A percentile compares a stretch with the other conserved stretches of the same genome.
These are phyloP conservation scores for Trachelus iudaicus DNA, from an alignment of 2,888 invertebrate species.

Conservation along the genomic window DNA sequence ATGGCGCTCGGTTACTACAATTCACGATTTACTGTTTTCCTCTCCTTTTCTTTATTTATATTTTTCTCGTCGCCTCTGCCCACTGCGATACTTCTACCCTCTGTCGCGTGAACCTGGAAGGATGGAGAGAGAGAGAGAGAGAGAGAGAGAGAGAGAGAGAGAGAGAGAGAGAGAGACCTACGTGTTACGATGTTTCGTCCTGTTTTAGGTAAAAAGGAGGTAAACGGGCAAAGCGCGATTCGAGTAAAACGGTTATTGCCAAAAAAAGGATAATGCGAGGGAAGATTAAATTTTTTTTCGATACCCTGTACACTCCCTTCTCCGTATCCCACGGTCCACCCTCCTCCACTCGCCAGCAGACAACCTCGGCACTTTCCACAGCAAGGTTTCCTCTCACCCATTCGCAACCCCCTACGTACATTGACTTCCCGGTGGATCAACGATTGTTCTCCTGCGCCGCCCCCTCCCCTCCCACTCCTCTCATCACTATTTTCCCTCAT, in stretches of 20 bases:
- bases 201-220: neutral
- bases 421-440: neutral
- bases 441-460: neutral
- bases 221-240: neutral
- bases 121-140: neutral
- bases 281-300: slow-evolving; percentile 54
- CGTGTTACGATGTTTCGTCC: neutral
- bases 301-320: slow-evolving; percentile 7
- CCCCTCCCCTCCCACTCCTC: too few species aligned
- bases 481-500: neutral
- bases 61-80: slow-evolving; percentile 10
- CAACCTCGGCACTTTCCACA: neutral
- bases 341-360: neutral
- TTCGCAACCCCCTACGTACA: neutral
- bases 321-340: neutral
- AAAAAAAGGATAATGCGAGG: slow-evolving; percentile 55
- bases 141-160: too few species aligned
- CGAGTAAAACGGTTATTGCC: slow-evolving; percentile 47
- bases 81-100: neutral
- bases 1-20: slow-evolving; percentile 51
- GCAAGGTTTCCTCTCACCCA: neutral
- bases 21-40: slow-evolving; percentile 54
- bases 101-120: neutral
- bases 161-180: neutral
- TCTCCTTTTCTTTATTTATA: slow-evolving; percentile 30